Percentiles rank a stretch among this genome's conserved stretches.
Conservation (phyloP, 2,888 invertebrate genomes). For the Rhopalosiphum nymphaeae region DNA sequence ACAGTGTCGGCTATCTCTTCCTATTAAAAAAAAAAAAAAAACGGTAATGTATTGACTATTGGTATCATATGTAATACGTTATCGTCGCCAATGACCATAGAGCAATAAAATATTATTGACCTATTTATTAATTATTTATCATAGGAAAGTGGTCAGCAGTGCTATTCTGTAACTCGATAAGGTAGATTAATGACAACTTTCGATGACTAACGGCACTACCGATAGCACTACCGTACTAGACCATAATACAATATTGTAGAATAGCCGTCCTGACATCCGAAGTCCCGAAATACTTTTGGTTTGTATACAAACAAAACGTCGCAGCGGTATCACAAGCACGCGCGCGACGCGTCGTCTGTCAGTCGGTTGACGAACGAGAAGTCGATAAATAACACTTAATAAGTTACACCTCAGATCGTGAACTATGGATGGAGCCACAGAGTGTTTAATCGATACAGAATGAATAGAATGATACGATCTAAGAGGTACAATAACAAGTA, state of each 20-base stretch:
- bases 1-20: background rate
- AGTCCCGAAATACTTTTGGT: slow-evolving; percentile 1
- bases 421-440: too few species aligned
- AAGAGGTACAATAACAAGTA: background rate
- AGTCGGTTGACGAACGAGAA: background rate
- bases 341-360: background rate
- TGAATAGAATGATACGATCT: too few species aligned
- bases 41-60: background rate
- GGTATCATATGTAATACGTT: background rate
- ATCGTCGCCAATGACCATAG: background rate
- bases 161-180: too few species aligned
- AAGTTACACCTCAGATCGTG: too few species aligned
- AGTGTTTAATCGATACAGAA: too few species aligned
- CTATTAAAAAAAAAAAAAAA: background rate
- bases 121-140: background rate
- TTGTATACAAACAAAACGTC: slow-evolving; percentile 16
- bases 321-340: background rate
- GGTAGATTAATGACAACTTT: too few species aligned
- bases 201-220: background rate
- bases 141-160: background rate
- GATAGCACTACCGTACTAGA: background rate
- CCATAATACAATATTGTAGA: too few species aligned
- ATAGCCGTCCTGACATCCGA: too few species aligned
- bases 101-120: background rate
- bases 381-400: background rate